A percentile compares a stretch with the other conserved stretches of the same genome.
phyloP scores from a whole-genome alignment of 2,797 vertebrate genomes.

The Xenopus petersii region DNA sequence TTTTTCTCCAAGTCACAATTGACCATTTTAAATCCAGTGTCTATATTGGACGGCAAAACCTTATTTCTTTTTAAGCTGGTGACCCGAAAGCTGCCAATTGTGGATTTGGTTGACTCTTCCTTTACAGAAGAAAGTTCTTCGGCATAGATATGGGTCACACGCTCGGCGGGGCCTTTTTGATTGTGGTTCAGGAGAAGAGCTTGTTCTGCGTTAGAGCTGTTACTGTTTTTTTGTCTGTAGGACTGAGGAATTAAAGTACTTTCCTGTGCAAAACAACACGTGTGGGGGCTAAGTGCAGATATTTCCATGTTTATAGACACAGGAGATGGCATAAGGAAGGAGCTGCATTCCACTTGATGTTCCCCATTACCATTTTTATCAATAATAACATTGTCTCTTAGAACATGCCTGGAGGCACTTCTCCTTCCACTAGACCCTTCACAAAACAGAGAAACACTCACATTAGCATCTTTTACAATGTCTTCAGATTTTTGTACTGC shows the following conservation, averaged over 20 bases:
- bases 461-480: slow-evolving; percentile 62
- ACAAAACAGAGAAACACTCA: slow-evolving; percentile 54
- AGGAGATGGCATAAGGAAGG: slow-evolving; percentile 22
- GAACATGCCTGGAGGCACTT: slow-evolving; percentile 58
- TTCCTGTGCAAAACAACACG: slow-evolving; percentile 69
- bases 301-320: slow-evolving; percentile 35
- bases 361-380: slow-evolving; percentile 45
- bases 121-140: slow-evolving; percentile 37
- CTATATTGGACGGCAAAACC: slow-evolving; percentile 32
- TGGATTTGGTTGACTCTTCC: slow-evolving; percentile 48
- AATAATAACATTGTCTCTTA: slow-evolving; percentile 52
- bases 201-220: slow-evolving; percentile 43
- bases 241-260: slow-evolving; percentile 55
- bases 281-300: slow-evolving; percentile 57
- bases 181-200: slow-evolving; percentile 49
- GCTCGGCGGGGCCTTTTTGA: slow-evolving; percentile 60
- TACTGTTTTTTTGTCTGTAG: slow-evolving; percentile 63
- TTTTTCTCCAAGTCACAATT: slow-evolving; percentile 50
- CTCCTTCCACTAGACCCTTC: slow-evolving; percentile 56
- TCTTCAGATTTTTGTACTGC: slow-evolving; percentile 41
- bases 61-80: slow-evolving; percentile 38
- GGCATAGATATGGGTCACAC: slow-evolving; percentile 30
- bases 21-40: slow-evolving; percentile 55
- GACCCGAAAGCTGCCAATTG: slow-evolving; percentile 22
- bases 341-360: slow-evolving; percentile 38